Conservation (phyloP, 2,888 invertebrate genomes). For the Plusia festucae region DNA sequence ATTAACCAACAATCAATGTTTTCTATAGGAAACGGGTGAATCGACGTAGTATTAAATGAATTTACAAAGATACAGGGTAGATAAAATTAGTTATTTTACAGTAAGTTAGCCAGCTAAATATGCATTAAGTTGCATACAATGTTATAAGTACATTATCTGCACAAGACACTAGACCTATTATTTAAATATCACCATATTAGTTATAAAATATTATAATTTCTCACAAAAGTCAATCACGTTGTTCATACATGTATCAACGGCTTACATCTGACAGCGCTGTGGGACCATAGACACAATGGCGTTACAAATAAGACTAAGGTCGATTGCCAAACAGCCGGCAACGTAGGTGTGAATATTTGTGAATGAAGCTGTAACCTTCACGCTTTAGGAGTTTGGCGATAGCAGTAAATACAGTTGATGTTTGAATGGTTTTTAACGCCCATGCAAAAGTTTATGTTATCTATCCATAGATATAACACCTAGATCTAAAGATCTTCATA, state of each 20-base stretch:
- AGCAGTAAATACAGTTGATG: not conserved
- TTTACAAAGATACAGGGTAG: not conserved
- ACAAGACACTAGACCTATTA: not conserved
- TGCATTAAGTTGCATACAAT: no score
- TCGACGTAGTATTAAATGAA: no score
- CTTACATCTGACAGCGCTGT: slow-evolving; percentile 45
- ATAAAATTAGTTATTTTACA: not conserved
- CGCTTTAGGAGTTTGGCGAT: not conserved
- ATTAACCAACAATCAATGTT: no score
- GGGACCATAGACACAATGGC: slow-evolving; percentile 69
- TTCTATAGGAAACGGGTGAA: no score
- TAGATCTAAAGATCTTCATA: no score
- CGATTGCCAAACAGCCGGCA: slow-evolving; percentile 69
- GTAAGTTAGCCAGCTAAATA: not conserved
- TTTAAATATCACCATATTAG: not conserved
- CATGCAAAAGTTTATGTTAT: not conserved
- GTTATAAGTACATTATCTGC: not conserved
- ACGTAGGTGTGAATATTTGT: slow-evolving; percentile 53
- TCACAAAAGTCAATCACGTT: slow-evolving; percentile 15
- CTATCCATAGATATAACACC: no score
- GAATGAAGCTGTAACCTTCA: slow-evolving; percentile 31
- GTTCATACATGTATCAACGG: slow-evolving; percentile 27
- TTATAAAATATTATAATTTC: slow-evolving; percentile 5
- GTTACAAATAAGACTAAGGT: slow-evolving; percentile 75
- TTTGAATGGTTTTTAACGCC: not conserved